These are phyloP conservation scores for Barypeithes pellucidus DNA, from an alignment of 2,888 invertebrate species.

Conservation along the genomic window DNA sequence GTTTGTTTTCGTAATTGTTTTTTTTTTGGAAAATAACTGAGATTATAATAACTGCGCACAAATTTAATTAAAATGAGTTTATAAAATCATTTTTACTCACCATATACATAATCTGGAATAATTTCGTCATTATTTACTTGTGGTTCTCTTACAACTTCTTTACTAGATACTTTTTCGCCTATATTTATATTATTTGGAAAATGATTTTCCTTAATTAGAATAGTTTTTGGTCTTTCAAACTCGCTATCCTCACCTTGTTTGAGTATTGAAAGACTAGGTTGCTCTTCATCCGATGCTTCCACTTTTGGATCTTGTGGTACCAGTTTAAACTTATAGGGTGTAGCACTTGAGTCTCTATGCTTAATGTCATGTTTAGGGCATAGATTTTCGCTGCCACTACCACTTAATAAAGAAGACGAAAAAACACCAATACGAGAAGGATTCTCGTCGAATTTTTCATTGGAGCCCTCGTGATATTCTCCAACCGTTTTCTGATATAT, in stretches of 20 bases:
- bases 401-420: constrained; percentile 40
- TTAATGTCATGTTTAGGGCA: constrained; percentile 45
- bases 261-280: constrained; percentile 3
- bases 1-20: background rate
- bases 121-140: background rate
- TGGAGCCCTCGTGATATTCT: background rate
- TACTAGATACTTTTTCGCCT: constrained; percentile 9
- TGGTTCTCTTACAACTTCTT: constrained; percentile 1
- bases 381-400: constrained; percentile 17
- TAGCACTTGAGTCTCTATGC: constrained; percentile 29
- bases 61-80: constrained; percentile 6
- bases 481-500: background rate
- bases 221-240: constrained; percentile 19
- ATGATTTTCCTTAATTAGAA: constrained; percentile 36
- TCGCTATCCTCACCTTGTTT: constrained; percentile 29
- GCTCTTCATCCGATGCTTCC: constrained; percentile 5
- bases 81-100: constrained; percentile 28
- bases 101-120: constrained; percentile 18
- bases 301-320: constrained; percentile 19
- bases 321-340: constrained; percentile 5
- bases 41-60: background rate
- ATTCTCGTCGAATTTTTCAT: constrained; percentile 23
- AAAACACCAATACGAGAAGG: constrained; percentile 39
- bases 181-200: constrained; percentile 9
- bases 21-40: no score